Percentiles rank a stretch among this genome's conserved stretches.
phyloP scores from a whole-genome alignment of 2,888 invertebrate genomes.

The Drosophila setosimentum region DNA sequence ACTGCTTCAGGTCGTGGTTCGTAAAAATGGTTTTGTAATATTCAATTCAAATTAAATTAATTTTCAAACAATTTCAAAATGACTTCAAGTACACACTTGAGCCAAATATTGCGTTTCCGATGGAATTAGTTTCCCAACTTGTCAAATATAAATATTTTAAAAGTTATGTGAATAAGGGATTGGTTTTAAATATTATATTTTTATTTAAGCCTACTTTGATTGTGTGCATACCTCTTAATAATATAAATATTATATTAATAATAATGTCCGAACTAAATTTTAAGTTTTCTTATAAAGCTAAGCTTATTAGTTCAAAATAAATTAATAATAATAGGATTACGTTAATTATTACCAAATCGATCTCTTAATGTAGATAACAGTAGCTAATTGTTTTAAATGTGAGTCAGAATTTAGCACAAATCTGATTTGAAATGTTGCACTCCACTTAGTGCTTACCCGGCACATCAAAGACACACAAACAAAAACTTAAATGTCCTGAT shows the following conservation, averaged over 20 bases:
- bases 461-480: constrained; percentile 14
- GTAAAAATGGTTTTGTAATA: not conserved
- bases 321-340: not conserved
- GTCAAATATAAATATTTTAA: not conserved
- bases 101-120: not conserved
- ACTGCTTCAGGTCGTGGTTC: not conserved
- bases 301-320: not conserved
- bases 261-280: not conserved
- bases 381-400: constrained; percentile 56
- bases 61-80: not conserved
- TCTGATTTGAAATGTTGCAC: constrained; percentile 28
- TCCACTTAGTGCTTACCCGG: constrained; percentile 4
- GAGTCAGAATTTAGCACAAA: constrained; percentile 17
- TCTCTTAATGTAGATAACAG: constrained; percentile 1
- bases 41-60: not conserved
- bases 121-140: not conserved
- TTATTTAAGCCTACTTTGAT: not conserved
- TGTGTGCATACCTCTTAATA: not conserved
- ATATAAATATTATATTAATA: too few species aligned
- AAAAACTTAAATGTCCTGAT: constrained; percentile 14
- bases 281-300: not conserved
- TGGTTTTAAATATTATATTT: not conserved
- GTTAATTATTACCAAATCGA: not conserved
- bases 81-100: not conserved
- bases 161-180: not conserved